Percentiles rank a stretch among this genome's conserved stretches.
Evolutionary conservation across 2,888 invertebrate genomes (phyloP).

Genomic region (Scaptomyza cyrtandrae): DNA sequence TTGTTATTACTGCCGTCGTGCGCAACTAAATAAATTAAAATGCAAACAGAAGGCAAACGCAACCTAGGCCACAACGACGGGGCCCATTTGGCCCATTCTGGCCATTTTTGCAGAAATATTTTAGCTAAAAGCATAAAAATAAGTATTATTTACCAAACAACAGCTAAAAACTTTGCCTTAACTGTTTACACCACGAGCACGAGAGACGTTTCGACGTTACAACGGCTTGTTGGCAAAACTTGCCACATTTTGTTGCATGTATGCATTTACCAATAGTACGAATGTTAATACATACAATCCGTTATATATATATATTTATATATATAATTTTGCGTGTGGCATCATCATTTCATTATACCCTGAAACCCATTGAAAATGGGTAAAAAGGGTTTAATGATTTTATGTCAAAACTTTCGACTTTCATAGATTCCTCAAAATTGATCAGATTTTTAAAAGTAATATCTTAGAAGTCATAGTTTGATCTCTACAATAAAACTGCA

Average conservation of each 20-base stretch:
- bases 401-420: no score
- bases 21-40: conserved; percentile 79
- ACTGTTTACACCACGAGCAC: conserved; percentile 45
- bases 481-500: no score
- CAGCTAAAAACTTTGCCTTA: conserved; percentile 39
- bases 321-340: conserved; percentile 25
- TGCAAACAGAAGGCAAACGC: conserved; percentile 59
- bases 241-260: conserved; percentile 32
- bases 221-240: neutral
- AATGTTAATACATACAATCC: no score
- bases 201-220: conserved; percentile 16
- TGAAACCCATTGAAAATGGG: no score
- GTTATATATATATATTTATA: neutral
- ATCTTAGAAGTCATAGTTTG: no score
- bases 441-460: no score
- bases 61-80: neutral
- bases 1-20: conserved; percentile 41
- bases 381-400: no score
- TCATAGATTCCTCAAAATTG: no score
- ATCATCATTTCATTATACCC: conserved; percentile 13
- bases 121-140: conserved; percentile 60
- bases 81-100: neutral
- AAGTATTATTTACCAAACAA: conserved; percentile 49
- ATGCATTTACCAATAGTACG: neutral
- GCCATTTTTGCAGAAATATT: conserved; percentile 43